These are phyloP conservation scores for Arctia plantaginis DNA, from an alignment of 2,888 invertebrate species.

Conservation along the genomic window DNA sequence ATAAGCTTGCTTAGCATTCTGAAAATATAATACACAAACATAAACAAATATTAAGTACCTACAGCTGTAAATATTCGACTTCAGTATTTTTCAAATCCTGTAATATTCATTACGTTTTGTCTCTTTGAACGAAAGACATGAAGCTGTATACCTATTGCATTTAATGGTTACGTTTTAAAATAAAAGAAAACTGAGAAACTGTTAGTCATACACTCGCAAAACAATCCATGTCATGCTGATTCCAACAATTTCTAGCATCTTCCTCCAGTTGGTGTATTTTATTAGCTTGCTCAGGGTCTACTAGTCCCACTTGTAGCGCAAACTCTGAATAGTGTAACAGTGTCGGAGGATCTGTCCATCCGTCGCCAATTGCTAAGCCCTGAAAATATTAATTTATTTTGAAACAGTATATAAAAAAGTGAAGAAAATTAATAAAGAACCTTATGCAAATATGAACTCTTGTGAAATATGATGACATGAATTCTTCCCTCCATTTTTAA, in stretches of 20 bases:
- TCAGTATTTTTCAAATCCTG: too few relatives aligned
- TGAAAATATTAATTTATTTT: neutral
- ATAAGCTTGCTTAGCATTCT: neutral
- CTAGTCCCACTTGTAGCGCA: constrained; percentile 34
- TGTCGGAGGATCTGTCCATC: constrained; percentile 41
- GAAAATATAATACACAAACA: neutral
- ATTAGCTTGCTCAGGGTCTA: constrained; percentile 29
- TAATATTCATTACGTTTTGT: neutral
- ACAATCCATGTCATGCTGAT: constrained; percentile 9
- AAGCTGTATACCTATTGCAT: too few relatives aligned
- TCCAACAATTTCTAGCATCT: constrained; percentile 28
- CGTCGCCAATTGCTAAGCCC: constrained; percentile 47
- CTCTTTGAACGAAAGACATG: neutral
- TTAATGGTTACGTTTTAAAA: neutral
- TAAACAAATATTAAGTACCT: neutral
- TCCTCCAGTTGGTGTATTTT: constrained; percentile 25
- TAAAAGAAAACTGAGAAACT: neutral
- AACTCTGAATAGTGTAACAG: constrained; percentile 39
- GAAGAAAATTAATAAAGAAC: too few relatives aligned
- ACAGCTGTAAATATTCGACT: neutral
- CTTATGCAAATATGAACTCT: too few relatives aligned
- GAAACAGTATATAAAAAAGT: neutral
- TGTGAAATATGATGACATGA: too few relatives aligned
- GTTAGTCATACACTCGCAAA: neutral
- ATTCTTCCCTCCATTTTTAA: too few relatives aligned